Evolutionary conservation across 2,888 invertebrate genomes (phyloP).

Genomic region (Ectemnius lituratus): DNA sequence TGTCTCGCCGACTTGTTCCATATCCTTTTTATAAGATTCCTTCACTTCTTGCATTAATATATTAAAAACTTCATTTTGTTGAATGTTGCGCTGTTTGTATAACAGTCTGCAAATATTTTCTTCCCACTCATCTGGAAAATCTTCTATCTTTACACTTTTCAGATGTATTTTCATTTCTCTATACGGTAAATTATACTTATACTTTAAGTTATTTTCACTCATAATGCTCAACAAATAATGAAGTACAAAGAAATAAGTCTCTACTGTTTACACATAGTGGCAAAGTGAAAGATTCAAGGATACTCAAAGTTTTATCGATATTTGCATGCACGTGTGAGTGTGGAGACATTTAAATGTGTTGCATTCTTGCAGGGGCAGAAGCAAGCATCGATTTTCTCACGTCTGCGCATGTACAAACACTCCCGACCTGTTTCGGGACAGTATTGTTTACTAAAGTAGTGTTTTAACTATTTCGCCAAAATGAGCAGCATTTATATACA

Average conservation of each 20-base stretch:
- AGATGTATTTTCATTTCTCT: conserved; percentile 29
- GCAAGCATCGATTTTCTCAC: background rate
- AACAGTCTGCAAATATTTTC: conserved; percentile 66
- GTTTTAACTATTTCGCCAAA: conserved; percentile 31
- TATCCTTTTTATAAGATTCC: conserved; percentile 64
- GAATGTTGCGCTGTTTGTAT: conserved; percentile 50
- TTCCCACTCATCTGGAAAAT: conserved; percentile 67
- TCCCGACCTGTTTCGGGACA: background rate
- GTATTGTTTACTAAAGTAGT: background rate
- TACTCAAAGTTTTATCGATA: conserved; percentile 7
- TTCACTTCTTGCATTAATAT: conserved; percentile 64
- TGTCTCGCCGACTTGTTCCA: conserved; percentile 49
- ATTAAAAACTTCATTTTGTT: conserved; percentile 57
- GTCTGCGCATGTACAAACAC: conserved; percentile 6
- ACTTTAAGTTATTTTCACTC: background rate
- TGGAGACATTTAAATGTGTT: background rate
- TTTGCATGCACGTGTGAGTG: background rate
- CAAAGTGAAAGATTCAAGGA: background rate
- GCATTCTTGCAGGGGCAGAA: background rate
- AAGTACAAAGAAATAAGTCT: too few species aligned
- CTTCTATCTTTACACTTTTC: conserved; percentile 48
- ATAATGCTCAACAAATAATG: background rate
- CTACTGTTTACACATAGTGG: too few species aligned
- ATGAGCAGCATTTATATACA: conserved; percentile 99
- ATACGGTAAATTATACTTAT: background rate